Base-by-base conservation (phyloP, 2,888 invertebrate genomes). In the Tetropium fuscum region DNA sequence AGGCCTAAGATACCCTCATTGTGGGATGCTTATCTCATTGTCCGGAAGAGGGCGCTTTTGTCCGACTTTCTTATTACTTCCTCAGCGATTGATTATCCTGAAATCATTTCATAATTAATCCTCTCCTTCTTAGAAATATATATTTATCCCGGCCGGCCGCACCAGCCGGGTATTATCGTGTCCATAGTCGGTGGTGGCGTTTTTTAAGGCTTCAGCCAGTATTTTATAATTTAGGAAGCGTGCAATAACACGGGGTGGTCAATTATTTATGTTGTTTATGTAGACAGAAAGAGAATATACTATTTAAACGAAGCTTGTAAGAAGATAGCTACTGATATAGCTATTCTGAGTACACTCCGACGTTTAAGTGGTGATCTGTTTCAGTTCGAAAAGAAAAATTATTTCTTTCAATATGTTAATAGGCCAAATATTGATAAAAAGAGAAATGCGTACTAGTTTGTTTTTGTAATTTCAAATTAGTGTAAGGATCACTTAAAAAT, bases 41-140 rank as follows among this genome's bases (percentile, higher is more conserved):
- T 65, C 40, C 57, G 61, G 45, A 62, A 56, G 58, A 62, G 63
- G 53, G 56, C 60, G 58, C 63, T 49, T 65, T 70, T 70, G 72
- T 70, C 57, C 62, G 34, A 56, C 41, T 41, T 70, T 72, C 71
- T 69, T 74, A 76, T 76, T 75, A 75, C 71, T 73, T 75, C 69
- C 72, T 72, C 73, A 62, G 66, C 72, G 71, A 76, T 74, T 78
- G 76, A 77, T 74, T 75, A 73, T 66, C 64, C 58, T 58, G 70
- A 71, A 76, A 74, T 74, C 74, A 73, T 76, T 76, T 75, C 76
- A 78, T 78, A 77, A 78, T 78, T 78, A 77, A 78, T 77, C 73
- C 71, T 34, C 25, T 20, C 61, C 56, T 73, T 66, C 68, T 43
- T 38, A 30, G 69, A 70, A 69, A 55, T 44, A 53, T 56, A 58